These are phyloP conservation scores for Sebastes cheni DNA, from an alignment of 2,797 vertebrate species.

Conservation along the genomic window DNA sequence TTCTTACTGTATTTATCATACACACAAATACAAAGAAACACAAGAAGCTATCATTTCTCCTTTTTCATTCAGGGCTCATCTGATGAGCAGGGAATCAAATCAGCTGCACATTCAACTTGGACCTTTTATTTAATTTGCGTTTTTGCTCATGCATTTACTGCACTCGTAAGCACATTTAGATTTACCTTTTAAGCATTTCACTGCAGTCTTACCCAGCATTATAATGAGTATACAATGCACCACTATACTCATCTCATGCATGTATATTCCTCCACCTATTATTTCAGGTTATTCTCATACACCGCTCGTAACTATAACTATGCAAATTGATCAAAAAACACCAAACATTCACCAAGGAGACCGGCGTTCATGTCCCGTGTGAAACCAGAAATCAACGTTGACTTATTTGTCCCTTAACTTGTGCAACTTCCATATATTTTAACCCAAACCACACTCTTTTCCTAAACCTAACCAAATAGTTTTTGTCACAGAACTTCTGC, in stretches of 20 bases:
- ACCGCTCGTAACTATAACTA: too few relatives aligned
- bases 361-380: too few relatives aligned
- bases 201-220: background rate
- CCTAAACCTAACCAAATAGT: too few relatives aligned
- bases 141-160: constrained; percentile 1
- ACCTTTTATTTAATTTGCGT: constrained; percentile 2
- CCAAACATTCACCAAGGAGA: too few relatives aligned
- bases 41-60: background rate
- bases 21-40: background rate
- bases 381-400: too few relatives aligned
- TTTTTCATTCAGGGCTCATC: constrained; percentile 12
- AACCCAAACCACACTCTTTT: too few relatives aligned
- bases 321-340: too few relatives aligned
- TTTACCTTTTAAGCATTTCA: background rate
- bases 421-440: too few relatives aligned
- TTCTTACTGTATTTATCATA: background rate
- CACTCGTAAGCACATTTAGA: background rate
- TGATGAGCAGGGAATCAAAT: constrained; percentile 19
- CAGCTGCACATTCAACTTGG: background rate
- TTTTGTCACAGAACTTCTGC: too few relatives aligned
- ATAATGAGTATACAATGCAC: background rate
- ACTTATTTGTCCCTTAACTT: too few relatives aligned
- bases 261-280: background rate
- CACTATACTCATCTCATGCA: background rate
- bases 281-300: background rate